A percentile compares a stretch with the other conserved stretches of the same genome.
Evolutionary conservation across 2,797 vertebrate genomes (phyloP).

Genomic region (Paguma larvata): DNA sequence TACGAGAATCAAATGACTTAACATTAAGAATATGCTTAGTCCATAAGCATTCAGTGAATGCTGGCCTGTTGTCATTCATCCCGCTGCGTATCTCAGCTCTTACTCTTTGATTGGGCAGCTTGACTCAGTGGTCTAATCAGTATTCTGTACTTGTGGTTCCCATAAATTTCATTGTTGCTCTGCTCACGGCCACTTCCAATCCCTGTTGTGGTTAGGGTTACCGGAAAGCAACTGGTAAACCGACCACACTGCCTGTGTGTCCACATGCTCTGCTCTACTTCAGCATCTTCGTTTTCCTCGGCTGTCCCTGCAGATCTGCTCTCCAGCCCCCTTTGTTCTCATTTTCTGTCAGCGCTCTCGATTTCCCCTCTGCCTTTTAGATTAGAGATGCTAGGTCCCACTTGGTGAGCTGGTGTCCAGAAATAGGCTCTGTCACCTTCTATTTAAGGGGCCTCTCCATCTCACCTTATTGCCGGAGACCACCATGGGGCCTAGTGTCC

Average conservation of each 20-base stretch:
- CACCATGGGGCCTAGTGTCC: too few relatives aligned
- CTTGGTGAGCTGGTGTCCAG: neutral
- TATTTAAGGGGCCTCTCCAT: neutral
- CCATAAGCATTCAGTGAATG: neutral
- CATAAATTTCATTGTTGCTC: neutral
- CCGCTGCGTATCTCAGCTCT: neutral
- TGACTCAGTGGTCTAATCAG: neutral
- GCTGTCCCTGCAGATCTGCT: neutral
- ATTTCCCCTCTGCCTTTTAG: slow-evolving; percentile 11
- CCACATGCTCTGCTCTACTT: neutral
- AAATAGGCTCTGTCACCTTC: neutral
- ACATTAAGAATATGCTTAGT: neutral
- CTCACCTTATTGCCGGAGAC: neutral
- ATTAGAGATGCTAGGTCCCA: neutral
- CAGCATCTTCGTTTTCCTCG: fast-evolving
- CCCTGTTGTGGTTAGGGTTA: neutral
- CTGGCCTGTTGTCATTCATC: neutral
- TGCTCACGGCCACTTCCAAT: neutral
- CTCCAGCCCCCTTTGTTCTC: neutral
- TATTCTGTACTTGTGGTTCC: neutral
- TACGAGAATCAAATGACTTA: neutral
- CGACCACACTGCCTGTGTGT: neutral
- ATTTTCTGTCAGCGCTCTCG: neutral
- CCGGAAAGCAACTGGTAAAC: neutral
- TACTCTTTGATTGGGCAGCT: neutral